These are phyloP conservation scores for Cosmorhoe ocellata DNA, from an alignment of 2,888 invertebrate genomes.

Conservation along the genomic window DNA sequence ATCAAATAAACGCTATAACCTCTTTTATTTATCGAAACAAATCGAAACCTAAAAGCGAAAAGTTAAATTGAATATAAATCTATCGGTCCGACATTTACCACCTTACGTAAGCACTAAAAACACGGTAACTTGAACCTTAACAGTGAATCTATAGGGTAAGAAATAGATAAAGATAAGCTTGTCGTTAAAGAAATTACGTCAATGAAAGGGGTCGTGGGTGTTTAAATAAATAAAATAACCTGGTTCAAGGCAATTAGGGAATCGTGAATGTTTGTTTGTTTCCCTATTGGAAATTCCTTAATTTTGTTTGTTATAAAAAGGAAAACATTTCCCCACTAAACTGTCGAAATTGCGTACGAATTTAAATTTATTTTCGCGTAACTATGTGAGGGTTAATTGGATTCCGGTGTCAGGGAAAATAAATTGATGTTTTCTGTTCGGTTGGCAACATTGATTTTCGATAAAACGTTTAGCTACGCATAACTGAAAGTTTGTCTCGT, in stretches of 20 bases:
- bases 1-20: constrained; percentile 27
- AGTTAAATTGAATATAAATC: constrained; percentile 37
- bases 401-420: constrained; percentile 26
- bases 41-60: constrained; percentile 33
- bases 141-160: background rate
- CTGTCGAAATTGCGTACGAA: constrained; percentile 26
- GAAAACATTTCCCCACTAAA: constrained; percentile 23
- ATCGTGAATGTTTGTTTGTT: constrained; percentile 37
- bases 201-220: constrained; percentile 44
- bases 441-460: constrained; percentile 23
- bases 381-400: constrained; percentile 30
- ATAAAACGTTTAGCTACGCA: constrained; percentile 14
- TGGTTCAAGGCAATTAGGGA: constrained; percentile 50
- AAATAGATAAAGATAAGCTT: constrained; percentile 1
- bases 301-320: constrained; percentile 28
- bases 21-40: constrained; percentile 28
- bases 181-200: constrained; percentile 33
- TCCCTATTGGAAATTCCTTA: constrained; percentile 33
- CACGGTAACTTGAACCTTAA: constrained; percentile 16
- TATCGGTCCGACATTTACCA: constrained; percentile 24
- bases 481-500: background rate
- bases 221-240: constrained; percentile 58
- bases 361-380: constrained; percentile 31
- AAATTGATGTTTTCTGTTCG: constrained; percentile 24
- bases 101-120: background rate